These are phyloP conservation scores for Lycodopsis pacificus DNA, from an alignment of 2,797 vertebrate species.

Conservation along the genomic window DNA sequence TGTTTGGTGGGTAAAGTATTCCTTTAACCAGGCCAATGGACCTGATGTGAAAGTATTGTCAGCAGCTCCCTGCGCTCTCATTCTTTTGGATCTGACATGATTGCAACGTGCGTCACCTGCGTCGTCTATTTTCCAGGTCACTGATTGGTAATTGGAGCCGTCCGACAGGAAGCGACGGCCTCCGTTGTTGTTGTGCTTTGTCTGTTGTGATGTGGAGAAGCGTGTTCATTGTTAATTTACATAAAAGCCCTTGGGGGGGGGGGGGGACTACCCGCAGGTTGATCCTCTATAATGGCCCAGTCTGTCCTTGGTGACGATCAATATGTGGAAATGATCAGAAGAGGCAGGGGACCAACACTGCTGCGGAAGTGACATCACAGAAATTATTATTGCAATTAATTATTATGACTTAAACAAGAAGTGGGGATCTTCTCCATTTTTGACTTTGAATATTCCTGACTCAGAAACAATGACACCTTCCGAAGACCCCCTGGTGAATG, in stretches of 20 bases:
- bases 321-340: constrained; percentile 40
- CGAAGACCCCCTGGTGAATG: not conserved
- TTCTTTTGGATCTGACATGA: constrained; percentile 23
- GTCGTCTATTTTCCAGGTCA: constrained; percentile 53
- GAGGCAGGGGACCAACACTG: constrained; percentile 12
- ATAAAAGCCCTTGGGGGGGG: constrained; percentile 51
- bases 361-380: not conserved
- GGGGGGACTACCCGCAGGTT: constrained; percentile 33
- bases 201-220: constrained; percentile 51
- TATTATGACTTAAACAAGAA: not conserved
- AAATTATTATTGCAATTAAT: constrained; percentile 5
- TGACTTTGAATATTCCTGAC: not conserved
- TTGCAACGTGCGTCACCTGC: constrained; percentile 35
- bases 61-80: constrained; percentile 6
- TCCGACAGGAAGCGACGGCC: constrained; percentile 60
- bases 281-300: constrained; percentile 51
- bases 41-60: constrained; percentile 13
- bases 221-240: constrained; percentile 61
- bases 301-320: constrained; percentile 50
- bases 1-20: not conserved
- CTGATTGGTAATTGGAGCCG: constrained; percentile 66
- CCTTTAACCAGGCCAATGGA: not conserved
- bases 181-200: constrained; percentile 51
- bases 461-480: not conserved
- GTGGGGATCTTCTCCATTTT: not conserved